These are phyloP conservation scores for Synaphobranchus kaupii DNA, from an alignment of 2,797 vertebrate species.

Conservation along the genomic window DNA sequence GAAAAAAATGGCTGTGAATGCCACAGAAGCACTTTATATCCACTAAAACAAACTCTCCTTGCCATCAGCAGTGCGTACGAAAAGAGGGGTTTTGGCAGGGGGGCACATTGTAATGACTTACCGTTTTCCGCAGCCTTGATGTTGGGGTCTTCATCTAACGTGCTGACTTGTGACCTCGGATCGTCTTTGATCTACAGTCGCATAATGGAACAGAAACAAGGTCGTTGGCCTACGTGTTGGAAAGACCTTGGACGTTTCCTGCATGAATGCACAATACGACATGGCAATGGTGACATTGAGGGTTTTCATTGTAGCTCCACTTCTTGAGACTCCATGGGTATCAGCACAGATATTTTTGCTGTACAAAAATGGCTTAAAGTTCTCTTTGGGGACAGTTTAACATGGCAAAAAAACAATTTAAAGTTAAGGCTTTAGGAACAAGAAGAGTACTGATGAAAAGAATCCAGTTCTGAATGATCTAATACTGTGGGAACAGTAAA, in stretches of 20 bases:
- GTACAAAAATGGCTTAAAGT: constrained; percentile 34
- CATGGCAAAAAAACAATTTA: neutral
- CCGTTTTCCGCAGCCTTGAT: constrained; percentile 61
- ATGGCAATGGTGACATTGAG: constrained; percentile 29
- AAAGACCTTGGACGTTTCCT: constrained; percentile 44
- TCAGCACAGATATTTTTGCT: constrained; percentile 48
- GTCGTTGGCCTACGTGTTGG: constrained; percentile 55
- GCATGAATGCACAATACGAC: constrained; percentile 43
- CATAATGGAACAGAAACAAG: constrained; percentile 61
- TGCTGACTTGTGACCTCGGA: constrained; percentile 37
- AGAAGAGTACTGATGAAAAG: too few relatives aligned
- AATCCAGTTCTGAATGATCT: too few relatives aligned
- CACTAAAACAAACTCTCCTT: neutral
- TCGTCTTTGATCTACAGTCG: constrained; percentile 64
- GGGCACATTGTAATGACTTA: constrained; percentile 55
- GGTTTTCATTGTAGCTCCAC: constrained; percentile 39
- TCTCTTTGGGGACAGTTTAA: neutral
- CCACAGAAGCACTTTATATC: neutral
- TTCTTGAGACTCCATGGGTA: neutral
- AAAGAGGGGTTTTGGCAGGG: neutral
- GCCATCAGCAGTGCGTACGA: neutral
- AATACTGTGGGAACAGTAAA: too few relatives aligned
- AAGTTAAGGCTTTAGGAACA: too few relatives aligned
- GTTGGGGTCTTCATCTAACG: constrained; percentile 55
- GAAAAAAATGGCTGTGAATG: neutral